Conservation (phyloP, 1,140 invertebrate genomes). For the Heliconius congener region DNA sequence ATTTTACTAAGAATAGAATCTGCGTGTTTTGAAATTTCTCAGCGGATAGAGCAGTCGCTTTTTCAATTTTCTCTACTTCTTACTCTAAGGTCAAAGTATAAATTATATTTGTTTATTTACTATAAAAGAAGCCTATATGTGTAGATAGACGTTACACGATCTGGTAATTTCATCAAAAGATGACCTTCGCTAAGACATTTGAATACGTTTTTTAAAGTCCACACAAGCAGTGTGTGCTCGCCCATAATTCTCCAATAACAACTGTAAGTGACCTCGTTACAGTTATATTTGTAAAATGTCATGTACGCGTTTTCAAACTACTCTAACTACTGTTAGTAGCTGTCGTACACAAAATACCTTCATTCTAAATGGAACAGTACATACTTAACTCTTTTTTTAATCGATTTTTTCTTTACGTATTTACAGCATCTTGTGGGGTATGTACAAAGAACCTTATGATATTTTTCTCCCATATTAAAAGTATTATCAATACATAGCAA, state of each 20-base stretch:
- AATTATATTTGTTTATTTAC: not conserved
- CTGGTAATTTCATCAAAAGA: slow-evolving; percentile 20
- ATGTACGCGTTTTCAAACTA: slow-evolving; percentile 43
- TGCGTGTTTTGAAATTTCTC: not conserved
- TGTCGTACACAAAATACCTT: slow-evolving; percentile 49
- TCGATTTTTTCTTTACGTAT: not conserved
- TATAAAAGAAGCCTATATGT: not conserved
- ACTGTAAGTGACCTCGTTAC: slow-evolving; percentile 52
- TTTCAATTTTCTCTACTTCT: not conserved
- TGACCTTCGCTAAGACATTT: slow-evolving; percentile 33
- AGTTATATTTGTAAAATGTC: slow-evolving; percentile 54
- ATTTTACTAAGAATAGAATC: not conserved
- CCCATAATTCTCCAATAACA: slow-evolving; percentile 45
- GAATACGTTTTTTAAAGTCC: slow-evolving; percentile 28
- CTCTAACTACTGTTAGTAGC: slow-evolving; percentile 41
- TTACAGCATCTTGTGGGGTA: not conserved
- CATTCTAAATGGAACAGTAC: slow-evolving; percentile 43
- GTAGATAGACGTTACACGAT: not conserved
- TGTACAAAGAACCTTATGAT: not conserved
- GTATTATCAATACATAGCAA: not conserved
- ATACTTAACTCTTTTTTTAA: slow-evolving; percentile 20
- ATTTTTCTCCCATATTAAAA: not conserved
- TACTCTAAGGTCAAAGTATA: not conserved
- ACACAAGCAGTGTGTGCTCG: slow-evolving; percentile 20
- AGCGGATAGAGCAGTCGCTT: not conserved